Base-by-base conservation (phyloP, 2,888 invertebrate species). In the Lydus trimaculatus region DNA sequence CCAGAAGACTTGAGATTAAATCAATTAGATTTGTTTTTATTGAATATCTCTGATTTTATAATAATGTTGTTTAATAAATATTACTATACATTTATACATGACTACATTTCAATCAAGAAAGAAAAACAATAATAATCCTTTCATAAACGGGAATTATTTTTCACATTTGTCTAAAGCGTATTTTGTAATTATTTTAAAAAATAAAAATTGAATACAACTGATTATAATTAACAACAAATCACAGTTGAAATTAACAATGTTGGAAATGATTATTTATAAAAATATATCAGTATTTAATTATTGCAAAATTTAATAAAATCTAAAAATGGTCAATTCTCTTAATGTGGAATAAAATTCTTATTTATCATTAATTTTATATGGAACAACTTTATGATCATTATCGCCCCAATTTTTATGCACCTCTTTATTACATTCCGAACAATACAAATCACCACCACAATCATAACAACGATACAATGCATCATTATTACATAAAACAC, bases 401-500 rank as follows among this genome's bases (percentile, higher is more conserved):
- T 85, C 84, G 4, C 81, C 84, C 83, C 84, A 84, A 63, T 81
- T 80, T 75, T 81, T 80, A 81, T 91, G 93, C 73, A 91, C 91
- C 77, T 93, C 92, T 56, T 85, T 84, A 79, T 90, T 95, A 82
- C 97, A 97, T 66, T 86, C 83, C 15, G 87, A 86, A 83, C 97
- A 97, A 83, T 94, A 97, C 9, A 96, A 86, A 83, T 96, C 96
- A 48, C 89, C 90, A 71, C 89, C 89, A 84, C 96, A 97, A 69
- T 92, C 94, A 58, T 89, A 84, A 81, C 96, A 97, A 62, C 91
- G 87, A 72, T 91, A 85, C 9, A 85, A 87, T 1, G 95, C 94
- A 85, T 94, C 92, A 81, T 92, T 92, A 83, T 95, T 94, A 82
- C 96, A 97, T 74, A 96, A 91, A 74, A 92, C 91, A 85, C 96